Evolutionary conservation across 1,140 invertebrate genomes (phyloP).

Genomic region (Ceratina australensis): DNA sequence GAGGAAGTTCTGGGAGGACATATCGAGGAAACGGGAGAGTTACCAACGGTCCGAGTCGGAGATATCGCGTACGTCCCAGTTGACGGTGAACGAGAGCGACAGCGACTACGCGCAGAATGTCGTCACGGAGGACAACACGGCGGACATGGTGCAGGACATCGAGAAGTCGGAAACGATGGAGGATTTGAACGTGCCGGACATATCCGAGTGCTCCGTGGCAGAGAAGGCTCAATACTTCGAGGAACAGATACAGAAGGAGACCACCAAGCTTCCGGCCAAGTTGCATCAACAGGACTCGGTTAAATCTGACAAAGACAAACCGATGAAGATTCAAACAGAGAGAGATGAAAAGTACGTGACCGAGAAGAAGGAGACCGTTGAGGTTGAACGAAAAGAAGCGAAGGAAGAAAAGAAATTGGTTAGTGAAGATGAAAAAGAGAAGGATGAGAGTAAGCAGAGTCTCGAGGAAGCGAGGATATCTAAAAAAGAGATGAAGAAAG

Average conservation of each 20-base stretch:
- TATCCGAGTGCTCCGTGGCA: conserved; percentile 78
- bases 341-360: conserved; percentile 37
- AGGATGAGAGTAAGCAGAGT: conserved; percentile 33
- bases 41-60: conserved; percentile 78
- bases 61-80: conserved; percentile 73
- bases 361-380: neutral
- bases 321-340: conserved; percentile 7
- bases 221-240: conserved; percentile 79
- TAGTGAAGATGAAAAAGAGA: conserved; percentile 43
- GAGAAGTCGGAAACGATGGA: conserved; percentile 70
- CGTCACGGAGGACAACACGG: conserved; percentile 64
- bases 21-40: conserved; percentile 74
- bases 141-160: conserved; percentile 48
- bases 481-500: conserved; percentile 23
- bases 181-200: conserved; percentile 73
- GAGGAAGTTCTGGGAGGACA: conserved; percentile 78
- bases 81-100: conserved; percentile 75
- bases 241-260: conserved; percentile 77
- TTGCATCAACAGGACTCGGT: conserved; percentile 48
- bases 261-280: conserved; percentile 48
- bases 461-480: conserved; percentile 23
- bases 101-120: conserved; percentile 72
- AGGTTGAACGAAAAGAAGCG: neutral
- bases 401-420: neutral
- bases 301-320: conserved; percentile 26